Percentiles rank a stretch among this genome's conserved stretches.
Conservation (phyloP, 2,113 vertebrate species). For the Turdus rufiventris region DNA sequence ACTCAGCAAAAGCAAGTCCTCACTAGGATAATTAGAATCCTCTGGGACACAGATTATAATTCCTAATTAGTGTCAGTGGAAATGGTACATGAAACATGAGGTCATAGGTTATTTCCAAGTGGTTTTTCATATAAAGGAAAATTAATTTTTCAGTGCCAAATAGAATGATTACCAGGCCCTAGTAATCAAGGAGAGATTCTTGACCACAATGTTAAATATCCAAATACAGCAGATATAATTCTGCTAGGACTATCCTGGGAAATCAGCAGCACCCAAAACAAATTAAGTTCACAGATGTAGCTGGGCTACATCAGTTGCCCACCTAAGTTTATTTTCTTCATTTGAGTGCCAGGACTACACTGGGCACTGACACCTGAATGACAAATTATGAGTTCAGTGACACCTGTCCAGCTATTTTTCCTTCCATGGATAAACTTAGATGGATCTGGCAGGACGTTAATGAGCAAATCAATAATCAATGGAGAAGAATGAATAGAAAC, state of each 20-base stretch:
- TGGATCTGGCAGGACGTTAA: not conserved
- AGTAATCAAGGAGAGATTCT: not conserved
- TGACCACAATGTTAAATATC: not conserved
- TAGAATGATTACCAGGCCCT: not conserved
- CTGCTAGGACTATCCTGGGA: not conserved
- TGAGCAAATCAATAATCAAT: not conserved
- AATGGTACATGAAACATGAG: not conserved
- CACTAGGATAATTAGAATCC: not conserved
- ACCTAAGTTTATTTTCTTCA: not conserved
- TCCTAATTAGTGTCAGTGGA: constrained; percentile 17
- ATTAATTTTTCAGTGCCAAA: not conserved
- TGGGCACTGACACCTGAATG: not conserved
- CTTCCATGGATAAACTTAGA: not conserved
- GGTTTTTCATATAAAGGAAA: not conserved
- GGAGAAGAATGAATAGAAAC: not conserved
- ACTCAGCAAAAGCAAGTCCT: not conserved
- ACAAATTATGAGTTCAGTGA: not conserved
- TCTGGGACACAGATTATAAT: not conserved
- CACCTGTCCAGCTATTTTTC: not conserved
- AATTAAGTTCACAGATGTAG: not conserved
- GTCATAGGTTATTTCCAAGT: not conserved
- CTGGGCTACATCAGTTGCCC: not conserved
- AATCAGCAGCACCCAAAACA: not conserved
- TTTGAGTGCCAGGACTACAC: not conserved
- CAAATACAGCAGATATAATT: not conserved